Conservation (phyloP, 1,140 invertebrate species). For the Drosophila quadrilineata region DNA sequence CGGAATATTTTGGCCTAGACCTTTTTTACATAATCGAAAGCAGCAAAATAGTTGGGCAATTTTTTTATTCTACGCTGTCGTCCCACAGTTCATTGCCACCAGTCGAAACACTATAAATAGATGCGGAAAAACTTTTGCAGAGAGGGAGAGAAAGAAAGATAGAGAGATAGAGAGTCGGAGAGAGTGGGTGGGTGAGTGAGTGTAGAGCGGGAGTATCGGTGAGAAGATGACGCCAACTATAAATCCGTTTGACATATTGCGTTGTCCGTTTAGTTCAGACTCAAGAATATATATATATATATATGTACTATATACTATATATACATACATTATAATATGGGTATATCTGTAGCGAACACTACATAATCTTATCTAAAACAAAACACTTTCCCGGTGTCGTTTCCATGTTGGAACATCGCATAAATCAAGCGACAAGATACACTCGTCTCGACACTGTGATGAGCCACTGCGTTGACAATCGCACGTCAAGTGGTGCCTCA, state of each 20-base stretch:
- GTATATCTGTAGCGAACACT: not conserved
- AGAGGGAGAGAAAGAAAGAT: slow-evolving; percentile 9
- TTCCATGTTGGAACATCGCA: slow-evolving; percentile 39
- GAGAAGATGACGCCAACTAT: slow-evolving; percentile 48
- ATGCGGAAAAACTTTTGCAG: slow-evolving; percentile 61
- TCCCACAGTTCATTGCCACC: slow-evolving; percentile 69
- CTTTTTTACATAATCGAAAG: slow-evolving; percentile 58
- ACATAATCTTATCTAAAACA: slow-evolving; percentile 74
- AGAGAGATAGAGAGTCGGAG: no score
- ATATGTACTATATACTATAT: no score
- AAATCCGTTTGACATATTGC: slow-evolving; percentile 74
- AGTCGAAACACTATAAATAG: slow-evolving; percentile 64
- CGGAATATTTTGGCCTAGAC: slow-evolving; percentile 73
- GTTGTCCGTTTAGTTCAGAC: slow-evolving; percentile 27
- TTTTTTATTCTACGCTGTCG: no score
- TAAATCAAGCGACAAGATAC: slow-evolving; percentile 49
- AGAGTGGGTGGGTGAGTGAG: no score
- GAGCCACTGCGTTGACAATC: slow-evolving; percentile 63
- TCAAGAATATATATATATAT: no score
- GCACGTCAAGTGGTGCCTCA: slow-evolving; percentile 58
- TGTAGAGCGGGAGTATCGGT: no score
- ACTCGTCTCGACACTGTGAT: slow-evolving; percentile 27
- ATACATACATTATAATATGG: no score
- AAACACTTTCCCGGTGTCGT: slow-evolving; percentile 56
- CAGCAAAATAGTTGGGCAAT: slow-evolving; percentile 19